Conservation (phyloP, 2,113 vertebrate genomes). For the Poeciliopsis prolifica region DNA sequence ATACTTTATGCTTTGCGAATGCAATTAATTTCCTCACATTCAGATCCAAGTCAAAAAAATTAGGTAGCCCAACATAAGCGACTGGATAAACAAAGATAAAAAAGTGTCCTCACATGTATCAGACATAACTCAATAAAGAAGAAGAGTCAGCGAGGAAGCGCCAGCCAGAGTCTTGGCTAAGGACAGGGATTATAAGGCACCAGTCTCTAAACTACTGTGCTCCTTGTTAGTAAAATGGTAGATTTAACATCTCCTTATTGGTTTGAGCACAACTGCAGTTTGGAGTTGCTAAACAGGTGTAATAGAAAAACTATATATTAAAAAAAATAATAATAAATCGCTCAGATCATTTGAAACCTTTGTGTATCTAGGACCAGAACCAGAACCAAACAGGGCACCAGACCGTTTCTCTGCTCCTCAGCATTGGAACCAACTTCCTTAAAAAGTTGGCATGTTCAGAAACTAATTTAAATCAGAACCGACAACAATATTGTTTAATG, state of each 20-base stretch:
- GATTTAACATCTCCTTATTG: neutral
- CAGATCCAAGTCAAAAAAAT: no score
- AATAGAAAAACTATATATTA: neutral
- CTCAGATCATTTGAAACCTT: neutral
- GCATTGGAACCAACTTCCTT: neutral
- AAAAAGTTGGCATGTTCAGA: neutral
- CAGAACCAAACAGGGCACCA: neutral
- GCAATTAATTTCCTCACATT: no score
- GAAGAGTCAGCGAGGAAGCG: no score
- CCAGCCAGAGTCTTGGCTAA: no score
- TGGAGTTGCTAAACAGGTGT: neutral
- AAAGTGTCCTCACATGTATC: no score
- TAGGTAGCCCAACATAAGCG: no score
- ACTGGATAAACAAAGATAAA: no score
- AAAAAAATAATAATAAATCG: neutral
- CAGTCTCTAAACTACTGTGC: no score
- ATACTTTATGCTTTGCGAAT: no score
- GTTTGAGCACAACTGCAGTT: neutral
- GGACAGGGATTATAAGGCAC: neutral
- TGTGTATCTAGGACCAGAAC: neutral
- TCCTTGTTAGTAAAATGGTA: neutral
- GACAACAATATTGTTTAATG: neutral
- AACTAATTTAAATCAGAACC: neutral
- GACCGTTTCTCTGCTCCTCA: neutral
- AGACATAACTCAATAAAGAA: no score